Evolutionary conservation across 2,888 invertebrate species (phyloP).

Genomic region (Oscheius myriophilus): DNA sequence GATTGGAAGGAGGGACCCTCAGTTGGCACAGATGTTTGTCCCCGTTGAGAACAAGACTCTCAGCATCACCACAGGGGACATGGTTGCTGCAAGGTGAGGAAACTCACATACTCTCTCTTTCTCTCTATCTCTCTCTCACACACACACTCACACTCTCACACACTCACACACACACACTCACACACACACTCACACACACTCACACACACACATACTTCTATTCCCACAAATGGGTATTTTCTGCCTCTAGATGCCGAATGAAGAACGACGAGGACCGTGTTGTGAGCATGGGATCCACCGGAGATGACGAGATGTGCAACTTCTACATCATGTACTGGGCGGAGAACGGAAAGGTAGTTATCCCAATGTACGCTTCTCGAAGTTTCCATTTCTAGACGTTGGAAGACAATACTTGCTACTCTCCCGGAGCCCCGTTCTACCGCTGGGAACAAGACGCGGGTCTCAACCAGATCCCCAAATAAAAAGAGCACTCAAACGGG

Average conservation of each 20-base stretch:
- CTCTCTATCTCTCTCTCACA: no score
- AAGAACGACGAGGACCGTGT: slow-evolving; percentile 64
- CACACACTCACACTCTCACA: no score
- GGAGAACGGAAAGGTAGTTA: slow-evolving; percentile 40
- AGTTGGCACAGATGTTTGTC: slow-evolving; percentile 92
- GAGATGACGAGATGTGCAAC: slow-evolving; percentile 72
- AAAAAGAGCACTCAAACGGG: slow-evolving; percentile 24
- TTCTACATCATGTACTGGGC: slow-evolving; percentile 71
- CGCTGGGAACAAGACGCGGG: slow-evolving; percentile 60
- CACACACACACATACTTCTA: neutral
- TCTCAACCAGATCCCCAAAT: slow-evolving; percentile 65
- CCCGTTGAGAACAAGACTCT: slow-evolving; percentile 78
- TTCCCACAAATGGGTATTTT: neutral
- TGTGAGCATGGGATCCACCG: slow-evolving; percentile 65
- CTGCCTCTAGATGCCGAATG: slow-evolving; percentile 62
- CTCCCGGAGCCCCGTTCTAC: slow-evolving; percentile 68
- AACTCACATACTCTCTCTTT: neutral
- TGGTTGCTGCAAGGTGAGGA: slow-evolving; percentile 44
- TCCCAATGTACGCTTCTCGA: no score
- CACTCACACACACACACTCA: neutral
- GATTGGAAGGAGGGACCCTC: slow-evolving; percentile 86
- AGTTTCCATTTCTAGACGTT: slow-evolving; percentile 37
- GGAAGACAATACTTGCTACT: slow-evolving; percentile 65
- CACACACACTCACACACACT: no score
- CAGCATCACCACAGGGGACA: slow-evolving; percentile 75